A percentile compares a stretch with the other conserved stretches of the same genome.
phyloP scores from a whole-genome alignment of 2,888 invertebrate species.

The Spisula solida region DNA sequence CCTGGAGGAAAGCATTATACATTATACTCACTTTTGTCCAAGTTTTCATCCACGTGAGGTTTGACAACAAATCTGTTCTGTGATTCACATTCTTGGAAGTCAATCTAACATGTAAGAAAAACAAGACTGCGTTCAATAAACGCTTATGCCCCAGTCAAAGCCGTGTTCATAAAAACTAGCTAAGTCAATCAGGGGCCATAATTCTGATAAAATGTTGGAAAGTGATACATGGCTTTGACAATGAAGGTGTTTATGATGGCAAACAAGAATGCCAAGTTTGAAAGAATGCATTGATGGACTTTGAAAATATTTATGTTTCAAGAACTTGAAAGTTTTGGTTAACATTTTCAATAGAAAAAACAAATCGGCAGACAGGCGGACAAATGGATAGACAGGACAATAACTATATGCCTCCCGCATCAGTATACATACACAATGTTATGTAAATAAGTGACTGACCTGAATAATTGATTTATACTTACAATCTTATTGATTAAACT shows the following conservation, averaged over 20 bases:
- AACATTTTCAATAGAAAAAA: too few species aligned
- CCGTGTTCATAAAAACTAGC: too few species aligned
- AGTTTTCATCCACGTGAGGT: conserved; percentile 91
- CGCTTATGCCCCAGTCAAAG: neutral
- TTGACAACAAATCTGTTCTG: conserved; percentile 92
- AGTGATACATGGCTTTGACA: too few species aligned
- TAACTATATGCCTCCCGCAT: too few species aligned
- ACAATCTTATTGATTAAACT: conserved; percentile 92
- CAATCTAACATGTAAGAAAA: conserved; percentile 85
- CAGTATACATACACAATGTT: too few species aligned
- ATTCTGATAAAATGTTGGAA: neutral
- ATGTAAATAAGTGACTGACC: too few species aligned
- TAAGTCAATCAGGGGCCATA: neutral
- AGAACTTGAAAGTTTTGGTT: too few species aligned
- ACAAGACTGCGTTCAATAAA: neutral
- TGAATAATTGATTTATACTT: conserved; percentile 84
- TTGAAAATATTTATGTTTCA: too few species aligned
- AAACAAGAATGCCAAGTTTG: too few species aligned
- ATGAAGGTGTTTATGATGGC: neutral
- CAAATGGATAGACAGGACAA: too few species aligned
- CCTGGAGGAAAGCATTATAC: neutral
- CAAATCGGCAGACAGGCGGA: too few species aligned
- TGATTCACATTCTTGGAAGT: conserved; percentile 87
- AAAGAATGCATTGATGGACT: neutral
- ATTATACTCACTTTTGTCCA: conserved; percentile 90